Base-by-base conservation (phyloP, 2,797 vertebrate species). In the Leptoclinus maculatus region DNA sequence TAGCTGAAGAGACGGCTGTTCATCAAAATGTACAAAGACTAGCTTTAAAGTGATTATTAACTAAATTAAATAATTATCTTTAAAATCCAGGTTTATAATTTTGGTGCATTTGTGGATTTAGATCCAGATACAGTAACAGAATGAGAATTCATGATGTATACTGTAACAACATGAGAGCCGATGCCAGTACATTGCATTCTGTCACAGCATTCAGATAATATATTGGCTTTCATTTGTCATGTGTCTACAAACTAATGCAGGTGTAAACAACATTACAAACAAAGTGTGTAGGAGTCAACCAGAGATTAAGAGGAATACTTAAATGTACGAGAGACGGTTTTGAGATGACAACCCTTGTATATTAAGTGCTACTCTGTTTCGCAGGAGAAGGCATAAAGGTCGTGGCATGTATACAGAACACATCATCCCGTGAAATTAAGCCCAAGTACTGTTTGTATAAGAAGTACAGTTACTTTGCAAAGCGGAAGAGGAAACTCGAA, bases 311-410 rank as follows among this genome's bases (percentile, higher is more conserved):
- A 27, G 34, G 27, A 1, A 17, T 12, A 54, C 7, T 63, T 43
- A 10, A 36, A 3, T 74, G 14, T 11, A 60, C 34, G n/a, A 19
- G 10, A 45, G 6, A 0, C 10, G 29, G 27, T 76, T 66, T 32
- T 38, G 32, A 5, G 17, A 7, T 38, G 16, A 11, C 57, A 47
- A 2, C 17, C 21, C 51, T 25, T 5, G 2, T 41, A 13, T 34
- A 21, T 39, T 45, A 27, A 17, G 11, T 9, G 13, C 5, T 78
- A 17, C n/a, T 80, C 54, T 89, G 25, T 14, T 83, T 69, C 69
- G 34, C 89, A 97, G 97, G 97, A 87, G 96, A 98, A 93, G 96
- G 93, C 79, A 95, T 98, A 85, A 95, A 96, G 87, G 96, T 97
- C 68, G 95, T 96, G 82, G 93, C 95, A 38, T 96, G 95, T 83